phyloP scores from a whole-genome alignment of 2,888 invertebrate species.

The Rotaria macrura region DNA sequence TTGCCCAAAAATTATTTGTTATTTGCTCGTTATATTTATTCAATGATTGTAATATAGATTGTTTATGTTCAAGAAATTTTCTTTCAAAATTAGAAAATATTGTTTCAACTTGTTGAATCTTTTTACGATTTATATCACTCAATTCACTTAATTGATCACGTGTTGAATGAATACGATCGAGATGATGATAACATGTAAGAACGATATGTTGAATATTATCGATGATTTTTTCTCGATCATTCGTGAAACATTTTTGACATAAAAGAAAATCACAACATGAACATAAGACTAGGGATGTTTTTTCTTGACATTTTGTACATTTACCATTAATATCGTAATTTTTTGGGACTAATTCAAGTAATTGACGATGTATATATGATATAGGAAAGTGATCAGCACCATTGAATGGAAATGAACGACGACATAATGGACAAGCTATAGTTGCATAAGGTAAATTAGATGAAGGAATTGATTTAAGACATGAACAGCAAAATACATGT shows the following conservation, averaged over 20 bases:
- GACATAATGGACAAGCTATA: neutral
- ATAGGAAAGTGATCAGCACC: neutral
- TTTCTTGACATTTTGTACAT: constrained; percentile 18
- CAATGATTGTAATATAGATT: neutral
- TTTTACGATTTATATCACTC: neutral
- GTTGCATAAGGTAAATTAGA: neutral
- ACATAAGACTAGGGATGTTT: neutral
- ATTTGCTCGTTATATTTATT: neutral
- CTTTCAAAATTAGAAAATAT: neutral
- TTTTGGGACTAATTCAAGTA: constrained; percentile 15
- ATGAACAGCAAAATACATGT: neutral
- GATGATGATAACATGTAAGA: neutral
- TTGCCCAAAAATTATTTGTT: neutral
- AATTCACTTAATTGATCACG: neutral
- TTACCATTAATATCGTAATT: constrained; percentile 10
- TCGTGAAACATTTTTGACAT: neutral
- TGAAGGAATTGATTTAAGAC: neutral
- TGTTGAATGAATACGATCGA: neutral
- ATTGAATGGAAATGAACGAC: neutral
- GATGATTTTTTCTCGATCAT: neutral
- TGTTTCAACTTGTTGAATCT: neutral
- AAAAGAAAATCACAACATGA: neutral
- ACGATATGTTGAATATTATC: neutral
- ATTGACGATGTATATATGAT: constrained; percentile 2
- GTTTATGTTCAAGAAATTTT: neutral